phyloP scores from a whole-genome alignment of 2,888 invertebrate species.

The Sympetrum striolatum region DNA sequence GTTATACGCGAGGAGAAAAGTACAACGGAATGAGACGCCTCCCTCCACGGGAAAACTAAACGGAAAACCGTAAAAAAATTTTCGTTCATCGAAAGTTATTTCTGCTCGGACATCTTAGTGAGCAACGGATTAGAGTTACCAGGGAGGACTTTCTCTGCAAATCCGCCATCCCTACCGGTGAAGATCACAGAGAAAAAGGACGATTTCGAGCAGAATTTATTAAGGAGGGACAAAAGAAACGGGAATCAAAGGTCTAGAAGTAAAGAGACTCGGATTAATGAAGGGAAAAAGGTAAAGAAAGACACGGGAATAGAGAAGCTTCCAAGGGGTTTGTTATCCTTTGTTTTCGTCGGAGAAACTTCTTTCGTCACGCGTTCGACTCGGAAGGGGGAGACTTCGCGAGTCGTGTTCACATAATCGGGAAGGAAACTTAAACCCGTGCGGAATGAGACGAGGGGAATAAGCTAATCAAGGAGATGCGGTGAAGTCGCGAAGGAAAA shows the following conservation, averaged over 20 bases:
- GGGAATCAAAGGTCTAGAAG: neutral
- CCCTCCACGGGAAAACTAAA: too few species aligned
- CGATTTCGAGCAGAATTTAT: too few species aligned
- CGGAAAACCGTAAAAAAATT: too few species aligned
- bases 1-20: too few species aligned
- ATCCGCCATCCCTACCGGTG: too few species aligned
- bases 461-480: neutral
- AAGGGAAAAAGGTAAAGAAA: too few species aligned
- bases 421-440: neutral
- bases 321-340: neutral
- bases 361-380: neutral
- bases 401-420: neutral
- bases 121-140: too few species aligned
- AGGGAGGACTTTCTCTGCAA: too few species aligned
- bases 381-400: neutral
- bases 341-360: neutral
- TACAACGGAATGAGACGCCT: too few species aligned
- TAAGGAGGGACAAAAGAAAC: neutral
- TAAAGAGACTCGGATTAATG: neutral
- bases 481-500: neutral
- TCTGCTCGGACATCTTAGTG: too few species aligned
- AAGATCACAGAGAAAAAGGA: too few species aligned
- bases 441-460: neutral
- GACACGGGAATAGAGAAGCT: neutral
- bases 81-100: too few species aligned